Base-by-base conservation (phyloP, 2,797 vertebrate species). In the Chloroceryle amazona region DNA sequence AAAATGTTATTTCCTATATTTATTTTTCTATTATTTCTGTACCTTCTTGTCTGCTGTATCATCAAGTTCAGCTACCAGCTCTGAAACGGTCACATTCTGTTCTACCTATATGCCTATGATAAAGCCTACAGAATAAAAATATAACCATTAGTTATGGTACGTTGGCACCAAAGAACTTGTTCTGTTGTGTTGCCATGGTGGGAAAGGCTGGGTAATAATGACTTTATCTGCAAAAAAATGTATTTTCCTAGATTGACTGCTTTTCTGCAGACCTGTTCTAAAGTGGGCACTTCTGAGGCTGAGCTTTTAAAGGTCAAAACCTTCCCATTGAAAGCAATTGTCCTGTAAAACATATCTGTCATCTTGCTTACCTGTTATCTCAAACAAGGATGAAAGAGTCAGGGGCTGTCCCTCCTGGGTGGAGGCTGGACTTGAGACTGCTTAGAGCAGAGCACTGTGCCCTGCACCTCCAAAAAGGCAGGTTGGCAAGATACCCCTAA, bases 401-500 rank as follows among this genome's bases (percentile, higher is more conserved):
- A 58, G 44, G 11, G 4, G 31, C 37, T 62, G 22, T 29, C 29
- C n/a, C 23, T 51, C 33, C 49, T 51, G 10, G 23, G n/a, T 3
- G 1, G 35, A 28, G 51, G 51, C 42, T 68, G 37, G 2, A 9
- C 74, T 52, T 46, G 23, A 33, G 23, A 9, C 37, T 21, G 5
- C 13, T 28, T 37, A 7, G 46, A 75, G 33, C 17, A 31, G 13
- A 63, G 15, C 25, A 1, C 35, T 86, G 35, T 62, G 14, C 52
- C 7, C 42, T 58, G 35, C 28, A 21, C 8, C 13, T 42, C 52
- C 4, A 3, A 33, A 60, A 74, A n/a, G 23, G 54, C 33, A 1
- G 1, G 6, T 37, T 55, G 42, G 26, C 7, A 42, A 19, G 47
- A 9, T 23, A 37, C 46, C 1, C 1, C 46, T 29, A 3, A 0